Base-by-base conservation (phyloP, 2,888 invertebrate genomes). In the Teleiodes luculella region DNA sequence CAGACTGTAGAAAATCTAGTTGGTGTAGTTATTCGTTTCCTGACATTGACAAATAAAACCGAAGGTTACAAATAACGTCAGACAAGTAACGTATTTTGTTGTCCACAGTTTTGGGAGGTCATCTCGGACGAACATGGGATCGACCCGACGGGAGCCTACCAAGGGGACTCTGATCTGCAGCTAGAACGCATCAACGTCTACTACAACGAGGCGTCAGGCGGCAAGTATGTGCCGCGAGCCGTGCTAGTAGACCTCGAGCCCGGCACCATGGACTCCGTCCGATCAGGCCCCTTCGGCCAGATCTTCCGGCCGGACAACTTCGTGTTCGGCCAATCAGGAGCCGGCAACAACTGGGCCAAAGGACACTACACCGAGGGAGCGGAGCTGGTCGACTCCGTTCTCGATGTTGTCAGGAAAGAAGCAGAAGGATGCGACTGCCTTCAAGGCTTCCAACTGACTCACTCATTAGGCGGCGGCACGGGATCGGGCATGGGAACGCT, bases 401-500 rank as follows among this genome's bases (percentile, higher is more conserved):
- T 92, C 13, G 92, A 92, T 62, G 91, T 91, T 1, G 85, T 91
- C 3, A 75, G 92, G 48, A 91, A 91, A 56, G 92, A 92, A 74
- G 91, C 90, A 0, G 93, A 94, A 86, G 80, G 92, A 72, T 89
- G 94, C 69, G 95, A 95, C 73, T 94, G 94, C 64, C 79, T 90
- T 10, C 90, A 91, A 72, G 86, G 88, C 66, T 94, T 92, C 84
- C 93, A 94, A 67, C 68, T 93, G 20, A 91, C 92, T 0, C 93
- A 93, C 67, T 94, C 94, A 1, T 80, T 95, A 5, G 93, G 94
- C 41, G 94, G 94, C 33, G 94, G 94, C n/a, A 94, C 94, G 8
- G 94, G 94, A 2, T 93, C 94, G 0, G 94, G 94, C 45, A 91
- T 95, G 92, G 94, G 94, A 18, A 94, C 94, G 0, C 78, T 94